A percentile compares a stretch with the other conserved stretches of the same genome.
These are phyloP conservation scores for Columba livia DNA, from an alignment of 2,113 vertebrate species.

Conservation along the genomic window DNA sequence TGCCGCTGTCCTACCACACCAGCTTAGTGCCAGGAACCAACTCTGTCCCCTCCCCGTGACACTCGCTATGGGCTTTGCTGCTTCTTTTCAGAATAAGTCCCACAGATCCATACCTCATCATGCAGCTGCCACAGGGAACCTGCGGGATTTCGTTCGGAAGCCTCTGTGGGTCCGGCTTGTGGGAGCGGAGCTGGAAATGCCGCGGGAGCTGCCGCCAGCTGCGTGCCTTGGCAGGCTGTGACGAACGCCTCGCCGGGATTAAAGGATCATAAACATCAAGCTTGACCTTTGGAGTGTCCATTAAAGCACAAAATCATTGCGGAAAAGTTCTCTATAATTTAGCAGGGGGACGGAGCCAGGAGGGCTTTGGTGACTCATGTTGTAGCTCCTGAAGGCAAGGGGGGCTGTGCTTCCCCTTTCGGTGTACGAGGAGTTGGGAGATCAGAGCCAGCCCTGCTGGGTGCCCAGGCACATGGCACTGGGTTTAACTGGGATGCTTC, in stretches of 20 bases:
- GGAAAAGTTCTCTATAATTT: neutral
- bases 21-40: neutral
- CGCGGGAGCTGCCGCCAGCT: neutral
- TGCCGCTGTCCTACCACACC: neutral
- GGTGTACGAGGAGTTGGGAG: fast-evolving
- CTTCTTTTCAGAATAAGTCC: neutral
- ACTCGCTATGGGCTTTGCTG: neutral
- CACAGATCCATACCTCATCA: neutral
- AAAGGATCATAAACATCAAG: neutral
- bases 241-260: neutral
- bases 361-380: neutral
- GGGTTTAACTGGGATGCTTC: neutral
- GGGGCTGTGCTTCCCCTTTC: neutral
- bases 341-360: neutral
- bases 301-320: neutral
- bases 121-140: neutral
- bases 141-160: neutral
- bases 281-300: neutral
- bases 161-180: fast-evolving
- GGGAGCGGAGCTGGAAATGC: neutral
- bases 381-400: neutral
- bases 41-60: fast-evolving
- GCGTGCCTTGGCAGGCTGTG: neutral
- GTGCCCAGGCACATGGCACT: neutral
- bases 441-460: neutral